Evolutionary conservation across 2,797 vertebrate species (phyloP).

Genomic region (Ambastaia sidthimunki): DNA sequence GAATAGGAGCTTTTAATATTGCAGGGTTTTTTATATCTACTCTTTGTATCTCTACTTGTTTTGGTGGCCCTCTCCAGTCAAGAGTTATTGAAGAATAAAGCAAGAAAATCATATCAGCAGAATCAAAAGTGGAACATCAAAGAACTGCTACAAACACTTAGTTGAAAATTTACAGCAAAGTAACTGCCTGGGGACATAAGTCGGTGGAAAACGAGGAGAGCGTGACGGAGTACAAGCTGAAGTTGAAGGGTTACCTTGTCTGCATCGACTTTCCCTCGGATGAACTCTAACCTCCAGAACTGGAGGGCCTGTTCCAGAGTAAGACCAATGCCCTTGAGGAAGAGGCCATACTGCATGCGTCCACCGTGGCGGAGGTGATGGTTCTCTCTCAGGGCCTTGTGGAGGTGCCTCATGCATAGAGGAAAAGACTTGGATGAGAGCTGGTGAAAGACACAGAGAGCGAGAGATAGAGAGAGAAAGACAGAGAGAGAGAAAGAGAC

Average conservation of each 20-base stretch:
- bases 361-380: conserved; percentile 96
- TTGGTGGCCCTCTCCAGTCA: conserved; percentile 40
- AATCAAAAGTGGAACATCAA: conserved; percentile 17
- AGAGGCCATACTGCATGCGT: conserved; percentile 97
- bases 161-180: neutral
- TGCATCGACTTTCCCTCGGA: conserved; percentile 90
- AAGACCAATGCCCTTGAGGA: conserved; percentile 94
- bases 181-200: neutral
- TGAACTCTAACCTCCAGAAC: conserved; percentile 96
- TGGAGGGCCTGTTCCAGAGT: conserved; percentile 94
- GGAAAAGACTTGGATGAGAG: conserved; percentile 91
- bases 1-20: conserved; percentile 31
- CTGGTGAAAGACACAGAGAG: conserved; percentile 68
- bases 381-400: conserved; percentile 87
- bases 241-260: conserved; percentile 86
- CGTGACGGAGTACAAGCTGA: neutral
- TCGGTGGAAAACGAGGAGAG: conserved; percentile 10
- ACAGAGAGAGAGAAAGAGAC: no score
- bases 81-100: conserved; percentile 50
- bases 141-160: neutral
- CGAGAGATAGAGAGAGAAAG: neutral
- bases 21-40: conserved; percentile 23
- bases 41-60: conserved; percentile 20
- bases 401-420: conserved; percentile 93
- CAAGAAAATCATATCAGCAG: conserved; percentile 31